Conservation (phyloP, 2,797 vertebrate species). For the Arnoldichthys spilopterus region DNA sequence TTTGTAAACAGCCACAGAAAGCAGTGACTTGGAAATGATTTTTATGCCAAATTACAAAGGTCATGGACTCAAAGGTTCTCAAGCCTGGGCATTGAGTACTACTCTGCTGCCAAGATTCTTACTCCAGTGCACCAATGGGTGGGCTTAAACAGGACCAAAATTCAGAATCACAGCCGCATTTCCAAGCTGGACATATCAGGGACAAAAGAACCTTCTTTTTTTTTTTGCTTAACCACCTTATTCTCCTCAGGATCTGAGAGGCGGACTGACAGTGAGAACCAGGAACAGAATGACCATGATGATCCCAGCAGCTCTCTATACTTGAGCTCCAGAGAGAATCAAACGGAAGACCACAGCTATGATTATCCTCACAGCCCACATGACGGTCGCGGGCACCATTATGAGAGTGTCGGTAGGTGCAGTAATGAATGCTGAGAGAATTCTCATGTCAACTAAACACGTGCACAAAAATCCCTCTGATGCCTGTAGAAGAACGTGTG, state of each 20-base stretch:
- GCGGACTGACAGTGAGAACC: conserved; percentile 12
- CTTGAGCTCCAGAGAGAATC: conserved; percentile 29
- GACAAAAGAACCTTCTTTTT: no score
- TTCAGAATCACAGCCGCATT: no score
- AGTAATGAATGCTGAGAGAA: not conserved
- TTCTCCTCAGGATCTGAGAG: conserved; percentile 34
- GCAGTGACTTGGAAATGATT: not conserved
- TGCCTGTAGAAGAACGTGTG: not conserved
- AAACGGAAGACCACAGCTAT: conserved; percentile 15
- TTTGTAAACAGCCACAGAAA: not conserved
- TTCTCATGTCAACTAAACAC: not conserved
- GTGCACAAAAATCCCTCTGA: not conserved
- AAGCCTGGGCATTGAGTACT: not conserved
- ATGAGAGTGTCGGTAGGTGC: conserved; percentile 43
- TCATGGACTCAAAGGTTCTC: not conserved
- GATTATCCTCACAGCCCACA: conserved; percentile 17
- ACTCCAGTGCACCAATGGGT: no score
- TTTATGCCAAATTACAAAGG: not conserved
- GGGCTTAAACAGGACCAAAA: no score
- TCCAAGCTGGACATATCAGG: no score
- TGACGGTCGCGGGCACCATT: conserved; percentile 20
- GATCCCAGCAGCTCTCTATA: conserved; percentile 15
- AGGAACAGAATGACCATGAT: conserved; percentile 58
- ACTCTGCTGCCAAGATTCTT: not conserved
- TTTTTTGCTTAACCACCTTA: no score